Evolutionary conservation across 2,797 vertebrate species (phyloP).

Genomic region (Peromyscus aztecus): DNA sequence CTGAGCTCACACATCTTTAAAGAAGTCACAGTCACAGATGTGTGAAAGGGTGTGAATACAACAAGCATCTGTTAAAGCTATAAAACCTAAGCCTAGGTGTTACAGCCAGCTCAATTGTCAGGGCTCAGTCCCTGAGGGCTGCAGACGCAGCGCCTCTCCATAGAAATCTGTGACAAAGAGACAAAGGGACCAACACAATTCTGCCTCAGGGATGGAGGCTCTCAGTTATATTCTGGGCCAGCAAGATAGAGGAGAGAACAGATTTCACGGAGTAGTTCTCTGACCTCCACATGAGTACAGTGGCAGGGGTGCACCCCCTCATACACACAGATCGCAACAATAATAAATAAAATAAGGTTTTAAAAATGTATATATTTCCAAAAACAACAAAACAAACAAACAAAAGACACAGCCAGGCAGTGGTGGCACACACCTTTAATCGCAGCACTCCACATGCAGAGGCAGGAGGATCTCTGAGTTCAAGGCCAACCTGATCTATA

Average conservation of each 20-base stretch:
- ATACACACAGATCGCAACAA: not conserved
- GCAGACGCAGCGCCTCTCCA: not conserved
- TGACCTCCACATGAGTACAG: not conserved
- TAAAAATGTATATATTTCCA: not conserved
- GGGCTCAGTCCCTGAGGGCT: not conserved
- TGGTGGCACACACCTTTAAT: not conserved
- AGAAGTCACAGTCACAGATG: not conserved
- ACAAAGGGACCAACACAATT: not conserved
- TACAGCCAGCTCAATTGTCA: not conserved
- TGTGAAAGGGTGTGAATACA: not conserved
- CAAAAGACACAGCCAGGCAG: not conserved
- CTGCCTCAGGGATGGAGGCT: not conserved
- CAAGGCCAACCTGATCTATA: not conserved
- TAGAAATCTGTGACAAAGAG: slow-evolving; percentile 32
- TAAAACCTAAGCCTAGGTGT: not conserved
- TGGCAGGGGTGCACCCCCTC: not conserved
- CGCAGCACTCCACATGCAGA: not conserved
- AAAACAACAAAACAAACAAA: not conserved
- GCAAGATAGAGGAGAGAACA: not conserved
- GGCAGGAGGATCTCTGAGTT: not conserved
- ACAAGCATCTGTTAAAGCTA: not conserved
- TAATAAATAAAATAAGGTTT: not conserved
- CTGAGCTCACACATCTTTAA: slow-evolving; percentile 44
- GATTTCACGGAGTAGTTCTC: not conserved
- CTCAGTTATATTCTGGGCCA: not conserved